phyloP scores from a whole-genome alignment of 2,888 invertebrate genomes.

The Meiosimyza platycephala region DNA sequence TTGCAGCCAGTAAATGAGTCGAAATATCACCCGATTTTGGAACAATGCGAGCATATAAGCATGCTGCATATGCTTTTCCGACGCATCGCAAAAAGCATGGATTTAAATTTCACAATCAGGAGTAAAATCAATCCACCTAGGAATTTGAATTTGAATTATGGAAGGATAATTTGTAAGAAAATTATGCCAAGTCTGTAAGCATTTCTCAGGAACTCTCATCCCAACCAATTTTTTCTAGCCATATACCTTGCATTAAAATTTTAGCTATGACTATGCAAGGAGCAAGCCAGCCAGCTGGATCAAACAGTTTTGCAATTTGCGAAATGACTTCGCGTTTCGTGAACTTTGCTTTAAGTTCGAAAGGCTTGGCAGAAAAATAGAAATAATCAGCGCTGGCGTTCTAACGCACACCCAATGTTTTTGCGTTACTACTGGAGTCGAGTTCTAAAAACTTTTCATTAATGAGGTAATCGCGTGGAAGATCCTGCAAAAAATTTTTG shows the following conservation, averaged over 20 bases:
- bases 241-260: slow-evolving; percentile 12
- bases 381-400: too few species aligned
- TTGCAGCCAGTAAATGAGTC: slow-evolving; percentile 8
- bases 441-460: slow-evolving; percentile 28
- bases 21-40: background rate
- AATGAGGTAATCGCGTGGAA: slow-evolving; percentile 17
- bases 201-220: background rate
- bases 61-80: background rate
- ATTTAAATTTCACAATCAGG: background rate
- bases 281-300: background rate
- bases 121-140: slow-evolving; percentile 10
- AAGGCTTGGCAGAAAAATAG: slow-evolving; percentile 22
- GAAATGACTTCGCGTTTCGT: slow-evolving; percentile 35
- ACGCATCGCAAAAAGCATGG: slow-evolving; percentile 16
- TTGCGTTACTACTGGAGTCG: slow-evolving; percentile 29
- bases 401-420: slow-evolving; percentile 38
- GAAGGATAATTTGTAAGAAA: background rate
- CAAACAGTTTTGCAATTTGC: slow-evolving; percentile 12
- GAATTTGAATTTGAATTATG: background rate
- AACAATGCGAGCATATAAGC: background rate
- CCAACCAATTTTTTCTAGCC: background rate
- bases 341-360: background rate
- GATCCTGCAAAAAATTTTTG: background rate
- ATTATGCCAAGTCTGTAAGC: background rate
- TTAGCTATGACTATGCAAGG: slow-evolving; percentile 10